Conservation (phyloP, 2,888 invertebrate species). For the Drosophila seclusa region DNA sequence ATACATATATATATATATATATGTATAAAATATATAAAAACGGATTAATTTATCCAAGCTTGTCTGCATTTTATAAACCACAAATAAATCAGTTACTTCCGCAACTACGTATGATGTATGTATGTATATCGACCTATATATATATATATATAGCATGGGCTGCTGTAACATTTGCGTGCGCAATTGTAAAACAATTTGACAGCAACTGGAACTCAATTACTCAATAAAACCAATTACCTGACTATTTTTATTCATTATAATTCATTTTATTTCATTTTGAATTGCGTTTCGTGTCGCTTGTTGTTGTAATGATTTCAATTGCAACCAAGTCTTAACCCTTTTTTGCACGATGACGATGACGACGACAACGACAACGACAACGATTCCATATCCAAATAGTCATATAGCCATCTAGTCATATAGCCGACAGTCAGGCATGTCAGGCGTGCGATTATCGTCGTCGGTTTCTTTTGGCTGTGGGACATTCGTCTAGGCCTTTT, state of each 20-base stretch:
- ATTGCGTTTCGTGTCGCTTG: conserved; percentile 78
- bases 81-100: neutral
- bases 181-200: conserved; percentile 78
- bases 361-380: neutral
- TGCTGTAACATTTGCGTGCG: conserved; percentile 57
- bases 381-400: conserved; percentile 17
- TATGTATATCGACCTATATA: neutral
- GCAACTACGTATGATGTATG: neutral
- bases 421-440: conserved; percentile 61
- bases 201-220: conserved; percentile 78
- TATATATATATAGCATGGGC: neutral
- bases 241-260: conserved; percentile 81
- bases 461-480: conserved; percentile 27
- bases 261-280: conserved; percentile 80
- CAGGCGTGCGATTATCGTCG: conserved; percentile 75
- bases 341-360: neutral
- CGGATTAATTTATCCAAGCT: neutral
- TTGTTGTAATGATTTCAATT: conserved; percentile 79
- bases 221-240: conserved; percentile 80
- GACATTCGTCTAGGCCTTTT: conserved; percentile 57
- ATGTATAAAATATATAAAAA: neutral
- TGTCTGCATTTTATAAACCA: neutral
- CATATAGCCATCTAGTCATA: neutral
- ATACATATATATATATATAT: neutral
- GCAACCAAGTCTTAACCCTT: conserved; percentile 58